phyloP scores from a whole-genome alignment of 1,140 invertebrate species.

The Globodera rostochiensis region DNA sequence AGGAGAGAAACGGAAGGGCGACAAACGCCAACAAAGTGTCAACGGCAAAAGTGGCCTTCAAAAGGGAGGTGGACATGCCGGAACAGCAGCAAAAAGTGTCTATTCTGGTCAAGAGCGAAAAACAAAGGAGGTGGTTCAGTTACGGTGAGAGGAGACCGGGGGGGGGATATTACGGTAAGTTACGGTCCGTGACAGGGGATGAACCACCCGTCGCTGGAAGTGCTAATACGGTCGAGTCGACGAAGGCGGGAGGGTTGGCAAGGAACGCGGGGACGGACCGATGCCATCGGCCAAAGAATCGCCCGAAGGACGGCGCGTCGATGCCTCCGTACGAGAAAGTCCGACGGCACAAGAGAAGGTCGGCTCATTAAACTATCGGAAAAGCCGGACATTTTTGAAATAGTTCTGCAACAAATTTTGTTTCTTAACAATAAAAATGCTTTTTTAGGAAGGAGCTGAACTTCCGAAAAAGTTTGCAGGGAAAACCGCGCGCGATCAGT shows the following conservation, averaged over 20 bases:
- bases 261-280: not conserved
- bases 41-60: conserved; percentile 12
- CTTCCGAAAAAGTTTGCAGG: conserved; percentile 62
- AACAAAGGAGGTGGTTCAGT: conserved; percentile 15
- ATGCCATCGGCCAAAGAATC: not conserved
- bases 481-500: conserved; percentile 64
- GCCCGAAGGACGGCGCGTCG: conserved; percentile 13
- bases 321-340: conserved; percentile 60
- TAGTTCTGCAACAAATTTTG: too few species aligned
- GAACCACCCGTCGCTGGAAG: not conserved
- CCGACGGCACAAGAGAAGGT: conserved; percentile 60
- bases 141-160: not conserved
- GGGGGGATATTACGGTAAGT: not conserved
- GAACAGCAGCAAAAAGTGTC: conserved; percentile 1
- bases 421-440: too few species aligned
- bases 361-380: not conserved
- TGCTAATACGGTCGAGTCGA: not conserved
- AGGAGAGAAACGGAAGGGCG: not conserved
- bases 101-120: conserved; percentile 12
- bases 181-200: not conserved
- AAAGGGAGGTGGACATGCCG: not conserved
- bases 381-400: not conserved
- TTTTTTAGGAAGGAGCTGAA: conserved; percentile 56
- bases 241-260: conserved; percentile 10
- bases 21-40: not conserved